phyloP scores from a whole-genome alignment of 2,113 vertebrate species.

The Tetrax tetrax region DNA sequence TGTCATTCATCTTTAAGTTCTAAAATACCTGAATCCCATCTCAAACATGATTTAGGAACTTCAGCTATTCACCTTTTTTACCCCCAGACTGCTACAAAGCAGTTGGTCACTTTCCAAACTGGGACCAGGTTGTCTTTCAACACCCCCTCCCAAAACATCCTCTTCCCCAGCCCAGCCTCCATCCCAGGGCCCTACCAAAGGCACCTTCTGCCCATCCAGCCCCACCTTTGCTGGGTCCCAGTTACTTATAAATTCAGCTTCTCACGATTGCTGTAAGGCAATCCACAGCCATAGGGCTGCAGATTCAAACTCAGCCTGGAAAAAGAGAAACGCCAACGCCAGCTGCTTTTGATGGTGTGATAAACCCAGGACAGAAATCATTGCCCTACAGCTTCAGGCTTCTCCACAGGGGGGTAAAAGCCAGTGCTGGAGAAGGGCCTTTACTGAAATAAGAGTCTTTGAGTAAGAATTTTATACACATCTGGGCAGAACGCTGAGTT shows the following conservation, averaged over 20 bases:
- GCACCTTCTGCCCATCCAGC: not conserved
- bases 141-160: not conserved
- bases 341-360: not conserved
- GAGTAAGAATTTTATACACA: not conserved
- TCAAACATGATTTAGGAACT: not conserved
- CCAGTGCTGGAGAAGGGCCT: not conserved
- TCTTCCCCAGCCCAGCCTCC: not conserved
- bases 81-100: not conserved
- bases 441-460: not conserved
- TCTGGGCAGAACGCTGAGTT: not conserved
- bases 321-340: not conserved
- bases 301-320: not conserved
- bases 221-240: not conserved
- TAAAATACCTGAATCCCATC: not conserved
- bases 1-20: not conserved
- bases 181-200: not conserved
- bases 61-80: not conserved
- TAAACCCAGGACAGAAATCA: not conserved
- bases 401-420: not conserved
- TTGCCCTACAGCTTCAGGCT: not conserved
- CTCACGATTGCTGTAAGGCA: not conserved
- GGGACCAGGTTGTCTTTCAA: not conserved
- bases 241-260: not conserved
- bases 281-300: not conserved
- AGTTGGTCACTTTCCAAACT: not conserved